A percentile compares a stretch with the other conserved stretches of the same genome.
phyloP scores from a whole-genome alignment of 92 coral and sea anemone genomes.

The Phenganax stokvisi region DNA sequence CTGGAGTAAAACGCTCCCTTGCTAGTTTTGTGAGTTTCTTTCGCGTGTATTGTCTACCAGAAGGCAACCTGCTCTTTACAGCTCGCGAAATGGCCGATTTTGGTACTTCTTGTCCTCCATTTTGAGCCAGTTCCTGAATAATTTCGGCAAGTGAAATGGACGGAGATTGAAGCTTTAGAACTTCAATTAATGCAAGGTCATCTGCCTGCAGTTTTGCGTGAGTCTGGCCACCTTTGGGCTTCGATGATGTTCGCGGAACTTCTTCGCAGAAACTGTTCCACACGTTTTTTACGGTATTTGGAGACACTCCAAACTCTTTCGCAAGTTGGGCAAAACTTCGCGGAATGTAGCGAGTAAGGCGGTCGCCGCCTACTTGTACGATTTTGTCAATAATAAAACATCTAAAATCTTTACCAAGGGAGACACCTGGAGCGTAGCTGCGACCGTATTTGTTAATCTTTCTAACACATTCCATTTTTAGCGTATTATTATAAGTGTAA shows the following conservation, averaged over 20 bases:
- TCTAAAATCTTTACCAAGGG: constrained; percentile 18
- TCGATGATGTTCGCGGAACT: constrained; percentile 10
- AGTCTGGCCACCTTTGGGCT: constrained; percentile 41
- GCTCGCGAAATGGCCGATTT: constrained; percentile 45
- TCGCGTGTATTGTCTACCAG: constrained; percentile 41
- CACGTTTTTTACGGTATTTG: constrained; percentile 20
- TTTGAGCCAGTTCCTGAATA: constrained; percentile 25
- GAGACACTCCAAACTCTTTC: constrained; percentile 17
- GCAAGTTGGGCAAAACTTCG: constrained; percentile 19
- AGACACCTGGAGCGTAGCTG: constrained; percentile 30
- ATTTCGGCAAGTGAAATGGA: constrained; percentile 41
- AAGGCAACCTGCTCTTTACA: constrained; percentile 32
- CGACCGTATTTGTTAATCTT: constrained; percentile 24
- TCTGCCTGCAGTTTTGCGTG: constrained; percentile 32
- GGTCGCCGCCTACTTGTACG: constrained; percentile 34
- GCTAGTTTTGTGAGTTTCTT: constrained; percentile 41
- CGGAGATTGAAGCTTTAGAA: constrained; percentile 41
- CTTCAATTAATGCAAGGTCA: constrained; percentile 52
- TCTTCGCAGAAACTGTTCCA: constrained; percentile 45
- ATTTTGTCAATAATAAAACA: constrained; percentile 14
- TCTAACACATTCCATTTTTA: neutral
- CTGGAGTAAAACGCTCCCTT: constrained; percentile 44
- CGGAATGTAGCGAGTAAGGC: constrained; percentile 40
- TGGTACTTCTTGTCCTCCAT: constrained; percentile 38
- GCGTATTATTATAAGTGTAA: too few species aligned